Conservation (phyloP, 1,140 invertebrate species). For the Tetragonula clypearis region DNA sequence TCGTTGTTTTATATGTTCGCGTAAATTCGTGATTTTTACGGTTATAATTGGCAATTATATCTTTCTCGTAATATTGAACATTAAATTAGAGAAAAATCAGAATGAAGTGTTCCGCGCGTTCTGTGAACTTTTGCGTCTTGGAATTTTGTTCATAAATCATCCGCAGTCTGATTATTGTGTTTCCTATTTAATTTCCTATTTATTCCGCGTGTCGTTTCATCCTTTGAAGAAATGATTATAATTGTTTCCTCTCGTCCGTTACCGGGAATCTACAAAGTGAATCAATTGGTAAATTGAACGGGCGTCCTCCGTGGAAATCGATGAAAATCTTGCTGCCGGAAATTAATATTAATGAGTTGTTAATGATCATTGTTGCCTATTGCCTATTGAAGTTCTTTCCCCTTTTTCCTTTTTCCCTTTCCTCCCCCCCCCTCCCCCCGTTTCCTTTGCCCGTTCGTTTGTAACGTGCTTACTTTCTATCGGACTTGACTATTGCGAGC, state of each 20-base stretch:
- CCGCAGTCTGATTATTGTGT: neutral
- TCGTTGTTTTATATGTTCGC: too few species aligned
- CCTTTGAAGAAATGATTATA: neutral
- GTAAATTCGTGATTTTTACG: too few species aligned
- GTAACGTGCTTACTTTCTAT: neutral
- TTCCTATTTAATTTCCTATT: neutral
- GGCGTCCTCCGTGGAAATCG: constrained; percentile 13
- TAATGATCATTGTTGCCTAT: constrained; percentile 40
- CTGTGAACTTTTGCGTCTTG: neutral
- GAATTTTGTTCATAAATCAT: neutral
- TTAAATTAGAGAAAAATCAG: too few species aligned
- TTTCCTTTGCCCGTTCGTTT: neutral
- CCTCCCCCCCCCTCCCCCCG: neutral
- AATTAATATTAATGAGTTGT: constrained; percentile 51
- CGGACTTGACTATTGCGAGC: neutral
- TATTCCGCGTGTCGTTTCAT: neutral
- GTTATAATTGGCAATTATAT: too few species aligned
- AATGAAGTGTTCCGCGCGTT: too few species aligned
- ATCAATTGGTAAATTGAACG: constrained; percentile 26
- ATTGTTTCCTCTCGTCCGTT: constrained; percentile 8
- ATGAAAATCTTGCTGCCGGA: neutral
- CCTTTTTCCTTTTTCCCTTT: too few species aligned
- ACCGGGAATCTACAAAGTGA: neutral
- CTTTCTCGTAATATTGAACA: too few species aligned
- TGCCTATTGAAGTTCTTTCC: neutral